These are phyloP conservation scores for Thera britannica DNA, from an alignment of 2,888 invertebrate genomes.

Conservation along the genomic window DNA sequence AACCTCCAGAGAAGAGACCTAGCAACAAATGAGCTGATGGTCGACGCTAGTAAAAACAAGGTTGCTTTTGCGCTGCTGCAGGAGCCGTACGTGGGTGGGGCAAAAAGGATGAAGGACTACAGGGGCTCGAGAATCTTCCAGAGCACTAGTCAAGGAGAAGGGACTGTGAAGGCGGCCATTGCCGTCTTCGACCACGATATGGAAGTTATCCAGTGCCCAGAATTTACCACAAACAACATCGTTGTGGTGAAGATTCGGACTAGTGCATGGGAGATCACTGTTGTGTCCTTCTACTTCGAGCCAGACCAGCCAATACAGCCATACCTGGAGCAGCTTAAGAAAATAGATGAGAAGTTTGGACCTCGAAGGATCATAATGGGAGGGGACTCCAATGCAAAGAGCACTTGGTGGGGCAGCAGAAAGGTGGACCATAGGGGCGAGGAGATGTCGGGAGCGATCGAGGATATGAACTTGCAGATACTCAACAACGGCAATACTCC, in stretches of 20 bases:
- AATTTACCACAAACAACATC: background rate
- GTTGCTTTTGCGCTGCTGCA: too few relatives aligned
- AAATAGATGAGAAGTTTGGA: background rate
- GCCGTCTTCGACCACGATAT: background rate
- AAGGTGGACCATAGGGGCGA: background rate
- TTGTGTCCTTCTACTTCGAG: background rate
- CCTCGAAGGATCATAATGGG: background rate
- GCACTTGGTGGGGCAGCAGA: background rate
- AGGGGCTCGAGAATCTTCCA: background rate
- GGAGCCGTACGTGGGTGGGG: too few relatives aligned
- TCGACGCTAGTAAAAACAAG: too few relatives aligned
- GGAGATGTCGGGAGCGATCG: too few relatives aligned
- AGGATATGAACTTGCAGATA: too few relatives aligned
- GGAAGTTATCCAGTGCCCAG: background rate
- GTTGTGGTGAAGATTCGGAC: background rate
- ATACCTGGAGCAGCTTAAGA: background rate
- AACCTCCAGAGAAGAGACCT: too few relatives aligned
- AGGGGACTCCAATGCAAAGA: background rate
- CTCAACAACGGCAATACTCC: background rate
- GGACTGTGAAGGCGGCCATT: background rate
- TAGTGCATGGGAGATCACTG: background rate
- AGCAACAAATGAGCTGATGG: too few relatives aligned
- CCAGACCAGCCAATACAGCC: background rate
- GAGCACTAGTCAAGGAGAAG: slow-evolving; percentile 1
- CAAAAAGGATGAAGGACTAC: too few relatives aligned